Percentiles rank a stretch among this genome's conserved stretches.
Conservation (phyloP, 2,888 invertebrate genomes). For the Lithosia quadra region DNA sequence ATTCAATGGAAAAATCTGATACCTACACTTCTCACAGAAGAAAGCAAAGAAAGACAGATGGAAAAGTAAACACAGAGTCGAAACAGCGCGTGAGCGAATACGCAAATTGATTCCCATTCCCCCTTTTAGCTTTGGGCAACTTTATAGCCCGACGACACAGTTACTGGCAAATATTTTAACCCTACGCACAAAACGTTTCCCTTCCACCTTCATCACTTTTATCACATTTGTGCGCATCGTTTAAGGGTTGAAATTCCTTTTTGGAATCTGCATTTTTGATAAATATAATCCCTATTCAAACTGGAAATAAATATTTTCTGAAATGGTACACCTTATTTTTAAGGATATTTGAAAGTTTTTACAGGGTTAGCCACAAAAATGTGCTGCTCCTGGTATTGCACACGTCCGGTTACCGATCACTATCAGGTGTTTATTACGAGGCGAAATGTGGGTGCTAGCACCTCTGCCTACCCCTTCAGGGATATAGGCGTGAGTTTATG, state of each 20-base stretch:
- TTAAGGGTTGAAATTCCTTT: not conserved
- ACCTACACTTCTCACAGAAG: not conserved
- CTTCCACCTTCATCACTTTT: conserved; percentile 4
- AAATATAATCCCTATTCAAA: no score
- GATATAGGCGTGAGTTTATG: no score
- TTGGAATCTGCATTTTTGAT: not conserved
- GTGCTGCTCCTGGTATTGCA: no score
- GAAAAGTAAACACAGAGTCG: not conserved
- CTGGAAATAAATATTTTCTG: no score
- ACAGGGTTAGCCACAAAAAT: no score
- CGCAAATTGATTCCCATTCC: not conserved
- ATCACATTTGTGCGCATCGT: conserved; percentile 1
- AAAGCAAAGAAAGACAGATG: not conserved
- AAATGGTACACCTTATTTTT: no score
- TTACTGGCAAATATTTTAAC: conserved; percentile 4
- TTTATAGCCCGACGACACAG: not conserved
- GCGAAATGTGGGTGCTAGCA: no score
- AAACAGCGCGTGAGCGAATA: not conserved
- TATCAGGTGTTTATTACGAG: no score
- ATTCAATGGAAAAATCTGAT: not conserved
- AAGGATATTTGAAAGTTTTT: no score
- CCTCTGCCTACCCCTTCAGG: no score
- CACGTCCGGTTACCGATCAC: no score
- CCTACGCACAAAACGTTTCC: conserved; percentile 2
- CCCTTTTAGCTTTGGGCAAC: conserved; percentile 1